Evolutionary conservation across 2,888 invertebrate species (phyloP).

Genomic region (Capitulum mitella): DNA sequence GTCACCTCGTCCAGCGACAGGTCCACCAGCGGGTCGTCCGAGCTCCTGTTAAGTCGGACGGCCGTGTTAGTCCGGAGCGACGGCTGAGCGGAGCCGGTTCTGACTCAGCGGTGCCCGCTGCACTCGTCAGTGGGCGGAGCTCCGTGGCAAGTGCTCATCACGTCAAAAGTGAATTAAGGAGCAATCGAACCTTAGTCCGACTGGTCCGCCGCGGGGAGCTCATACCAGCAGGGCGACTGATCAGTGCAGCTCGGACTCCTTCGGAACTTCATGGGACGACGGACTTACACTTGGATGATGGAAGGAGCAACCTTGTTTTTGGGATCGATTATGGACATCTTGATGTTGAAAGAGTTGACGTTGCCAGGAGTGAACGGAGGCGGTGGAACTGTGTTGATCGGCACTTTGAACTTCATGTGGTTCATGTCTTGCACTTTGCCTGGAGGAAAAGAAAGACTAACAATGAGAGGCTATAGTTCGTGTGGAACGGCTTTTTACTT

Average conservation of each 20-base stretch:
- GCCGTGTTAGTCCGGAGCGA: too few relatives aligned
- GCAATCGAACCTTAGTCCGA: neutral
- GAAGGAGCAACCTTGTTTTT: neutral
- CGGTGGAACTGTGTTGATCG: neutral
- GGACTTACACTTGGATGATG: neutral
- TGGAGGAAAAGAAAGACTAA: neutral
- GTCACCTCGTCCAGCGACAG: neutral
- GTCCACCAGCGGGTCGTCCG: neutral
- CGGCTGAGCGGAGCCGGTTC: neutral
- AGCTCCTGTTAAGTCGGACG: neutral
- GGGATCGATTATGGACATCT: neutral
- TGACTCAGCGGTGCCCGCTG: neutral
- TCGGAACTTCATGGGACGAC: too few relatives aligned
- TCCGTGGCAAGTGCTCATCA: neutral
- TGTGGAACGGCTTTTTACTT: too few relatives aligned
- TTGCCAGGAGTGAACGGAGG: neutral
- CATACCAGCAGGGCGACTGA: too few relatives aligned
- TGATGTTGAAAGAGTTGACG: neutral
- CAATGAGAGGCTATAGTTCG: too few relatives aligned
- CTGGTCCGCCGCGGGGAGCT: neutral
- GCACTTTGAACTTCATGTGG: constrained; percentile 2
- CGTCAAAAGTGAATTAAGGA: neutral
- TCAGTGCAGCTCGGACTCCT: too few relatives aligned
- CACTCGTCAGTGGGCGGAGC: neutral
- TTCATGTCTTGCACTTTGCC: neutral